Conservation (phyloP, 2,797 vertebrate species). For the Rhinella marina region DNA sequence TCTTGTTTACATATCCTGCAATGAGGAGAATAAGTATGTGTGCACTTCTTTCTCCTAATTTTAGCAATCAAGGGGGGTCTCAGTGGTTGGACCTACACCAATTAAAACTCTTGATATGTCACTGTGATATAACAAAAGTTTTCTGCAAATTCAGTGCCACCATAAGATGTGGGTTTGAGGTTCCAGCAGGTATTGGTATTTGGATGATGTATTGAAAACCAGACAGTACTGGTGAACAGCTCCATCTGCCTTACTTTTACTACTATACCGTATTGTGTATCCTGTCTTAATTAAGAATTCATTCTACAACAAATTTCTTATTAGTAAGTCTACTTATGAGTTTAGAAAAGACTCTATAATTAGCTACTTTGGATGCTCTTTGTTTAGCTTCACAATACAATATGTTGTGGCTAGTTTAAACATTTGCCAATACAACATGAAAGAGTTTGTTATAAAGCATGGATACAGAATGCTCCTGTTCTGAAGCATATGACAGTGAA, state of each 20-base stretch:
- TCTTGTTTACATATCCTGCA: no score
- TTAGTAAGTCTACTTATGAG: slow-evolving; percentile 1
- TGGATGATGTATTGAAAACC: background rate
- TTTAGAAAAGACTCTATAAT: background rate
- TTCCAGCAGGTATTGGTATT: background rate
- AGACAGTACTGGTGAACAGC: background rate
- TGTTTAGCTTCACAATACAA: slow-evolving; percentile 10
- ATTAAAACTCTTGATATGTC: no score
- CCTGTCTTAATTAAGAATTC: background rate
- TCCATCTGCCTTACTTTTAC: background rate
- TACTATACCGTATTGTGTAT: background rate
- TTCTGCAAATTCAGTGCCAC: no score
- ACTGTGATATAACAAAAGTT: no score
- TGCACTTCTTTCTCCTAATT: no score
- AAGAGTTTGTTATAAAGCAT: background rate
- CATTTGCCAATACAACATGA: background rate
- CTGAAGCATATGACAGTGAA: background rate
- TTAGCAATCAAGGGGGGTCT: no score
- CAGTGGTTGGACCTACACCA: no score
- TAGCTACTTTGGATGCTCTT: background rate
- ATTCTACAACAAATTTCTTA: background rate
- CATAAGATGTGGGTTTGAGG: no score
- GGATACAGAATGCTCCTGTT: background rate
- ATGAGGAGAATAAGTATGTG: no score
- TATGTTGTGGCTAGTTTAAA: slow-evolving; percentile 13